Base-by-base conservation (phyloP, 2,113 vertebrate species). In the human (Homo sapiens) region DNA sequence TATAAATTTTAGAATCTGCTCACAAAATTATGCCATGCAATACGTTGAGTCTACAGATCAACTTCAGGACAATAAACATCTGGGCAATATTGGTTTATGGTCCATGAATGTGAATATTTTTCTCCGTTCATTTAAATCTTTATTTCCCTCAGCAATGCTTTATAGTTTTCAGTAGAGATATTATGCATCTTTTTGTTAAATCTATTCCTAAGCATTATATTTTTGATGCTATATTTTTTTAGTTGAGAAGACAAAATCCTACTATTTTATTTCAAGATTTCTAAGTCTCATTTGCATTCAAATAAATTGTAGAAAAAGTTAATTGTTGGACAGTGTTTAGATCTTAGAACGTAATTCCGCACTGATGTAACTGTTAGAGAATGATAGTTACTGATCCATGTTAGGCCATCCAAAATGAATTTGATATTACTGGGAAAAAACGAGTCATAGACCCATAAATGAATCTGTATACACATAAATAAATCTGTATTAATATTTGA, bases 231-330 rank as follows among this genome's bases (percentile, higher is more conserved):
- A 1, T 59, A 38, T 59, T 57, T 76, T 59, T 91, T 83, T 52
- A 27, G 20, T 27, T 55, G 23, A 94, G 50, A 86, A 90, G 25
- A 32, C 18, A 94, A 78, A 95, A 87, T 17, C 1, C 1, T 76
- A 72, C 30, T 72, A 64, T 38, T 80, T 97, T 80, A 80, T 84
- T 75, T 88, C 57, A 96, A 93, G 85, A 80, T 81, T 93, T 73
- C 13, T 90, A 61, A 84, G 14, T 72, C 13, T 3, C 7, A 43
- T 7, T 90, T 82, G 14, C 32, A 88, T 68, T 94, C 23, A 64
- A 82, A 66, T 48, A 94, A 87, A 64, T 52, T 92, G 10, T 68
- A 90, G 38, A n/a, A 68, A 84, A 66, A 40, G 1, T 43, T 83
- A 43, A 45, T 85, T 78, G 14, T 30, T 78, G 20, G 40, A 23